These are phyloP conservation scores for Cepphus grylle DNA, from an alignment of 2,113 vertebrate species.

Conservation along the genomic window DNA sequence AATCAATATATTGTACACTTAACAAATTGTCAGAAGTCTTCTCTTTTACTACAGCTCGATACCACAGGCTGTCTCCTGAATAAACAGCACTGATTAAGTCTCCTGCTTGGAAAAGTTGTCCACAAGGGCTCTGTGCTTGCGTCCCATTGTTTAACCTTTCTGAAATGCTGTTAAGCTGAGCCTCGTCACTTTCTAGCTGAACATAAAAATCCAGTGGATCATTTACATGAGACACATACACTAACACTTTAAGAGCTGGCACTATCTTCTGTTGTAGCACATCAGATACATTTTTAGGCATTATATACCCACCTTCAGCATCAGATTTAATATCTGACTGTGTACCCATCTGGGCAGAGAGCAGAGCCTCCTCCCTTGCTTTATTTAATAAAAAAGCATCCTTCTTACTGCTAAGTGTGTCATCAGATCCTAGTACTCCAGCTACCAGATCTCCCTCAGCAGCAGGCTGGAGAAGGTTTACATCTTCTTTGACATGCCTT, in stretches of 20 bases:
- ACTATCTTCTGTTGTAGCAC: constrained; percentile 73
- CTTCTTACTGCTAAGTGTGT: background rate
- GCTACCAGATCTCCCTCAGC: background rate
- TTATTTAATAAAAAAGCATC: background rate
- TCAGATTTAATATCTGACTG: background rate
- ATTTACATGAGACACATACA: constrained; percentile 85
- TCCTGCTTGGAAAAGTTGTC: constrained; percentile 69
- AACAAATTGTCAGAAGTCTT: constrained; percentile 31
- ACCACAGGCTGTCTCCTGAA: constrained; percentile 83
- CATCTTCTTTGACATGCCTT: background rate
- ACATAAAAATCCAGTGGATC: constrained; percentile 85
- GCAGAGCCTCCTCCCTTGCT: background rate
- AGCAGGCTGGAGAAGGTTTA: background rate
- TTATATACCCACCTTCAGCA: background rate
- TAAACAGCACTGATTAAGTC: constrained; percentile 85
- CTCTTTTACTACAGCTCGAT: constrained; percentile 82
- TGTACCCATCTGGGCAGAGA: background rate
- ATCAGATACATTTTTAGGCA: constrained; percentile 62
- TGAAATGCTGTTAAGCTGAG: constrained; percentile 73
- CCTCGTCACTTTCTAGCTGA: constrained; percentile 80
- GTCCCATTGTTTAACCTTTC: constrained; percentile 78
- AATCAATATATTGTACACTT: constrained; percentile 88
- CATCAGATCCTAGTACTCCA: background rate
- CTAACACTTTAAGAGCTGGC: constrained; percentile 73
- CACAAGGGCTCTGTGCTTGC: background rate